Evolutionary conservation across 2,888 invertebrate species (phyloP).

Genomic region (Zootermopsis nevadensis): DNA sequence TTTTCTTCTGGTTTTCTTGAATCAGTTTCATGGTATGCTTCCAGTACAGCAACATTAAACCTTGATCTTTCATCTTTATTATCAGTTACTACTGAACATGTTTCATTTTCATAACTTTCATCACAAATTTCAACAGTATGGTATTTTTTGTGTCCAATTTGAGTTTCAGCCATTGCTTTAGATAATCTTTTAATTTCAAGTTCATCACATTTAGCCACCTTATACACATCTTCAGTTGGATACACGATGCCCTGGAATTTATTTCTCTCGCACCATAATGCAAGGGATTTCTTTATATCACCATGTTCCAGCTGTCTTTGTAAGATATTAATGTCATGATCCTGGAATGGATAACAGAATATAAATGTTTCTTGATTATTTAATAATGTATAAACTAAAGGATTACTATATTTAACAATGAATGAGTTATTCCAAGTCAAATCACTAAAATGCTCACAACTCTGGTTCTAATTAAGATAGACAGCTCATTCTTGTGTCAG

Average conservation of each 20-base stretch:
- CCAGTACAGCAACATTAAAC: neutral
- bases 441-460: no score
- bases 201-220: neutral
- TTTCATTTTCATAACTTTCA: neutral
- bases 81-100: neutral
- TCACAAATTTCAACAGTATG: neutral
- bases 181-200: neutral
- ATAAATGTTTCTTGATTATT: no score
- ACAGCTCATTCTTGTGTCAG: no score
- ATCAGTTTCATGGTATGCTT: constrained; percentile 43
- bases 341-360: neutral
- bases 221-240: neutral
- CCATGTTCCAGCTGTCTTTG: neutral
- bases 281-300: neutral
- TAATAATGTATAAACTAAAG: no score
- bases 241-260: neutral
- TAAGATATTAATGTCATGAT: neutral
- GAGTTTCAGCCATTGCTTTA: neutral
- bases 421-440: no score
- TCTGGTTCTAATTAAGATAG: no score
- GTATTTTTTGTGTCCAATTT: neutral
- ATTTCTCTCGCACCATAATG: neutral
- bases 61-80: neutral
- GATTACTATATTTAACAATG: no score
- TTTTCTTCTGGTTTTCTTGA: constrained; percentile 52